Percentiles rank a stretch among this genome's conserved stretches.
These are phyloP conservation scores for Nephila pilipes DNA, from an alignment of 1,140 invertebrate genomes.

Conservation along the genomic window DNA sequence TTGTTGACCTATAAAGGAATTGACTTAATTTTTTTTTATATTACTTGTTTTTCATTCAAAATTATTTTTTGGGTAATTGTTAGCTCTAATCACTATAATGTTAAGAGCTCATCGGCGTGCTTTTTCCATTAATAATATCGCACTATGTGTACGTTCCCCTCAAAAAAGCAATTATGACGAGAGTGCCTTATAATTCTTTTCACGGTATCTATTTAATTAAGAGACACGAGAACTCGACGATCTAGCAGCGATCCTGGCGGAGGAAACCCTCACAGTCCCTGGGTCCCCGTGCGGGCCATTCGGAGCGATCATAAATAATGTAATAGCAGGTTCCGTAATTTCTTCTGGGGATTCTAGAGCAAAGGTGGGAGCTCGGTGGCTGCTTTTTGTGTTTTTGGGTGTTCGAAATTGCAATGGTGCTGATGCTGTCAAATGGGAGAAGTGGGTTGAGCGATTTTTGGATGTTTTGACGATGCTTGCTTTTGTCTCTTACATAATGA, in stretches of 20 bases:
- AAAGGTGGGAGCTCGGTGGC: background rate
- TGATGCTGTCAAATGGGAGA: too few relatives aligned
- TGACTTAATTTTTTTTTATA: too few relatives aligned
- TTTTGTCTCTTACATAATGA: too few relatives aligned
- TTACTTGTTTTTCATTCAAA: too few relatives aligned
- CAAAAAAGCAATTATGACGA: conserved; percentile 23
- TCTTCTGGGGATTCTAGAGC: background rate
- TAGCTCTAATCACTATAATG: too few relatives aligned
- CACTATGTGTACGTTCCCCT: background rate
- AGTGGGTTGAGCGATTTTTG: too few relatives aligned
- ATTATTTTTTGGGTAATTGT: too few relatives aligned
- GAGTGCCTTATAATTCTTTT: conserved; percentile 9
- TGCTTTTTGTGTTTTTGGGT: background rate
- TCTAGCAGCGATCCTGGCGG: background rate
- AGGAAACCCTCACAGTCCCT: background rate
- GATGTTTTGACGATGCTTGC: too few relatives aligned
- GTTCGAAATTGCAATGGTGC: background rate
- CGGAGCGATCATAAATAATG: conserved; percentile 10
- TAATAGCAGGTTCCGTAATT: background rate
- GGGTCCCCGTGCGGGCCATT: background rate
- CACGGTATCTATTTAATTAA: conserved; percentile 33
- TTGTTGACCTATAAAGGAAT: too few relatives aligned
- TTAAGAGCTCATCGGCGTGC: too few relatives aligned
- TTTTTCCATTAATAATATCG: too few relatives aligned
- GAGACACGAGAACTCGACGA: background rate